Conservation (phyloP, 2,888 invertebrate species). For the Nasonia oneida region DNA sequence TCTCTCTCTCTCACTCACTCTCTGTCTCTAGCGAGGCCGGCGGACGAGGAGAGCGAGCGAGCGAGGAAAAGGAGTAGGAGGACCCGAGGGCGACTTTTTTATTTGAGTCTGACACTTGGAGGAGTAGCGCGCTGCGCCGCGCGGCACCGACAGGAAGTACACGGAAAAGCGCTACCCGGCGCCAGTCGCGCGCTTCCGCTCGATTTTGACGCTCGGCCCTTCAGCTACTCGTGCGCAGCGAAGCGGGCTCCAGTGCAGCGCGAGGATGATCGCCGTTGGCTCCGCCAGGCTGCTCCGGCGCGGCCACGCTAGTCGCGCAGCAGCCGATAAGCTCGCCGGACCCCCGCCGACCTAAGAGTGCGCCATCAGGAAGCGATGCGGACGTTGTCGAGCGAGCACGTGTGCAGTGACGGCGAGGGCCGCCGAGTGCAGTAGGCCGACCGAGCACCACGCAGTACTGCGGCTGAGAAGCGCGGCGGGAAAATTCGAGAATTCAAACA, state of each 20-base stretch:
- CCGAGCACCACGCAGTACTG: no score
- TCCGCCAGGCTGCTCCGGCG: no score
- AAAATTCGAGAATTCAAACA: no score
- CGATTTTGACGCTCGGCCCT: not conserved
- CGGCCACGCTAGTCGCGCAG: not conserved
- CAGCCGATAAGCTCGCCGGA: slow-evolving; percentile 37
- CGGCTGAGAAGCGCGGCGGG: no score
- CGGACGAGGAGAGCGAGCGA: slow-evolving; percentile 60
- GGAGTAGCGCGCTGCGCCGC: slow-evolving; percentile 63
- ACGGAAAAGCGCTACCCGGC: slow-evolving; percentile 56
- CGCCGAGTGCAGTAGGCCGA: not conserved
- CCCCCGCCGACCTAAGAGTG: not conserved
- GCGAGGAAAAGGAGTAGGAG: slow-evolving; percentile 63
- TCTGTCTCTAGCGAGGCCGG: slow-evolving; percentile 54
- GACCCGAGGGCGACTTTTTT: slow-evolving; percentile 75
- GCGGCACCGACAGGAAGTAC: slow-evolving; percentile 71
- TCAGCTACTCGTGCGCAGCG: not conserved
- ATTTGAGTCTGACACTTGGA: slow-evolving; percentile 75
- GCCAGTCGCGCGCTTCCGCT: slow-evolving; percentile 26
- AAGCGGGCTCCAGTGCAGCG: not conserved
- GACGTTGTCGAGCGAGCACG: slow-evolving; percentile 38
- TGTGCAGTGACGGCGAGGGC: not conserved
- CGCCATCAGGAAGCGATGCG: not conserved
- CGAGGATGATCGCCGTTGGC: slow-evolving; percentile 9
- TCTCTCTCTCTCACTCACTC: slow-evolving; percentile 9